phyloP scores from a whole-genome alignment of 2,888 invertebrate genomes.

The Octonoba sinensis region DNA sequence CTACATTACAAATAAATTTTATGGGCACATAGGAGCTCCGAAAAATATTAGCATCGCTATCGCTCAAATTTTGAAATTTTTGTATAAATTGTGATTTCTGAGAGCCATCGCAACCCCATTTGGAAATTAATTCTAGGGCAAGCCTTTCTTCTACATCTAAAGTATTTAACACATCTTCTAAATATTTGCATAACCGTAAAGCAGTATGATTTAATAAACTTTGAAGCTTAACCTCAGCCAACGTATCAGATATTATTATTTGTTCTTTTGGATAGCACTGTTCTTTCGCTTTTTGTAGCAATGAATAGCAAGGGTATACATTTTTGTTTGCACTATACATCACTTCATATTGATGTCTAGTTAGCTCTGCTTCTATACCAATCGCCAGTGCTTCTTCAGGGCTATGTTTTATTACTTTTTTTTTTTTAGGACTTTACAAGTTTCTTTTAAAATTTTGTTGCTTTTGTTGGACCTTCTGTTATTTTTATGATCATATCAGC shows the following conservation, averaged over 20 bases:
- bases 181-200: conserved; percentile 1
- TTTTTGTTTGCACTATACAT: conserved; percentile 10
- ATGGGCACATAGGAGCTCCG: conserved; percentile 16
- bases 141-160: not conserved
- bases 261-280: conserved; percentile 1
- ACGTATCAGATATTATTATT: not conserved
- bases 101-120: conserved; percentile 28
- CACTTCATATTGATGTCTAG: conserved; percentile 24
- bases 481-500: conserved; percentile 3
- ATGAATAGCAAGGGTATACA: conserved; percentile 19
- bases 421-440: not conserved
- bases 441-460: not conserved
- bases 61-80: conserved; percentile 22
- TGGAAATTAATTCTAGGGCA: not conserved
- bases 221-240: conserved; percentile 2
- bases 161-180: not conserved
- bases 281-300: conserved; percentile 3
- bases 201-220: conserved; percentile 7
- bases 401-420: not conserved
- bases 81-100: conserved; percentile 30
- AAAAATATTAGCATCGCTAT: conserved; percentile 19
- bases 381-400: conserved; percentile 19
- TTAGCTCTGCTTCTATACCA: conserved; percentile 15
- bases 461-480: not conserved
- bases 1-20: not conserved